These are phyloP conservation scores for Theretra japonica DNA, from an alignment of 2,888 invertebrate genomes.

Conservation along the genomic window DNA sequence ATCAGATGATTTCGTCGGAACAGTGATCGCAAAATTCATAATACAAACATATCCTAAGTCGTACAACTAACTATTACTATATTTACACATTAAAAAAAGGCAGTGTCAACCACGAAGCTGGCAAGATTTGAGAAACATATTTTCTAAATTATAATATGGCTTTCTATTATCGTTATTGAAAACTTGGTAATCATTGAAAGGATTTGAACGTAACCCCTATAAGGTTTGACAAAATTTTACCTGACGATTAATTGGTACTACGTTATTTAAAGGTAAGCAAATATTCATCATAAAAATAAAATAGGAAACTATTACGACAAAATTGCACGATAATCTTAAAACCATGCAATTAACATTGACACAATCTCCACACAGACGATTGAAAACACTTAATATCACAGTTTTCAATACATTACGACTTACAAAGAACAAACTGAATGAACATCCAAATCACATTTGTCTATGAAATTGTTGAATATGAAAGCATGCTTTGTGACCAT, in stretches of 20 bases:
- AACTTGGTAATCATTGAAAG: slow-evolving; percentile 19
- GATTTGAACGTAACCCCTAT: background rate
- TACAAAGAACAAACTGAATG: slow-evolving; percentile 48
- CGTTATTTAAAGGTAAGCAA: slow-evolving; percentile 32
- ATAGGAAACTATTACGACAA: slow-evolving; percentile 69
- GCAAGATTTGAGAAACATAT: slow-evolving; percentile 80
- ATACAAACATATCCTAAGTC: slow-evolving; percentile 35
- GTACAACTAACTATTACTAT: slow-evolving; percentile 59
- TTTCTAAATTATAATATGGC: slow-evolving; percentile 84
- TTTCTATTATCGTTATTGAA: slow-evolving; percentile 65
- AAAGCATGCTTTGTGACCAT: slow-evolving; percentile 79
- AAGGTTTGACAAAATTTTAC: slow-evolving; percentile 1
- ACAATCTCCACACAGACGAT: slow-evolving; percentile 67
- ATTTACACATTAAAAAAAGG: slow-evolving; percentile 79
- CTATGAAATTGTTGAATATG: slow-evolving; percentile 58
- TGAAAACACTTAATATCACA: slow-evolving; percentile 84
- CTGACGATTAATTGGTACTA: slow-evolving; percentile 23
- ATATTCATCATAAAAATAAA: slow-evolving; percentile 64
- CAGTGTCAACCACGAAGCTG: slow-evolving; percentile 82
- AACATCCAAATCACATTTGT: slow-evolving; percentile 53
- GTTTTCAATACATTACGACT: slow-evolving; percentile 78
- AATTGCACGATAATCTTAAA: slow-evolving; percentile 58
- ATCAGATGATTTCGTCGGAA: slow-evolving; percentile 22
- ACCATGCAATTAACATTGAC: slow-evolving; percentile 53
- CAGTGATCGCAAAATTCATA: slow-evolving; percentile 20